These are phyloP conservation scores for Noctuana brunneofusca DNA, from an alignment of 2,888 invertebrate genomes.

Conservation along the genomic window DNA sequence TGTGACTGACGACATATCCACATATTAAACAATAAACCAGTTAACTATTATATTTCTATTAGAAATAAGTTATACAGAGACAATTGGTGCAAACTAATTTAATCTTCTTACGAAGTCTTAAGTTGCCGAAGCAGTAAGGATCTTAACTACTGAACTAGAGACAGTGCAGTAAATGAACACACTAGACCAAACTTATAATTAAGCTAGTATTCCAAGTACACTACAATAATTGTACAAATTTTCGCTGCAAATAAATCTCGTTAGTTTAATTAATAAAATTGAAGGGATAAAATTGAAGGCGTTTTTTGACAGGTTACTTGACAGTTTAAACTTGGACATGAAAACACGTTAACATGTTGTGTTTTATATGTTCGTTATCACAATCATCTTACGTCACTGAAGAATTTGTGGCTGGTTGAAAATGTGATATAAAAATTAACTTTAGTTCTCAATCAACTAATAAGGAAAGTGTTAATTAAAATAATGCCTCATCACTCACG, in stretches of 20 bases:
- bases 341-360: no score
- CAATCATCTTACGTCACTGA: no score
- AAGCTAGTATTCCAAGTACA: constrained; percentile 21
- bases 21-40: no score
- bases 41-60: neutral
- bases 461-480: no score
- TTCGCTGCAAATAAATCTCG: neutral
- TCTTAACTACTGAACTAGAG: constrained; percentile 23
- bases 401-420: no score
- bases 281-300: neutral
- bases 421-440: no score
- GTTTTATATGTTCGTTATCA: no score
- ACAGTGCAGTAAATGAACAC: constrained; percentile 19
- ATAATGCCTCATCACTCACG: constrained; percentile 46
- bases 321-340: no score
- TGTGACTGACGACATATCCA: no score
- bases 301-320: no score
- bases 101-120: constrained; percentile 26
- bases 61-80: neutral
- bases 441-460: no score
- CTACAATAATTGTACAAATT: constrained; percentile 5
- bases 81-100: constrained; percentile 21
- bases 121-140: constrained; percentile 15
- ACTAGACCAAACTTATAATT: constrained; percentile 31
- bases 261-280: neutral